phyloP scores from a whole-genome alignment of 2,797 vertebrate genomes.

The Threskiornis aethiopicus region DNA sequence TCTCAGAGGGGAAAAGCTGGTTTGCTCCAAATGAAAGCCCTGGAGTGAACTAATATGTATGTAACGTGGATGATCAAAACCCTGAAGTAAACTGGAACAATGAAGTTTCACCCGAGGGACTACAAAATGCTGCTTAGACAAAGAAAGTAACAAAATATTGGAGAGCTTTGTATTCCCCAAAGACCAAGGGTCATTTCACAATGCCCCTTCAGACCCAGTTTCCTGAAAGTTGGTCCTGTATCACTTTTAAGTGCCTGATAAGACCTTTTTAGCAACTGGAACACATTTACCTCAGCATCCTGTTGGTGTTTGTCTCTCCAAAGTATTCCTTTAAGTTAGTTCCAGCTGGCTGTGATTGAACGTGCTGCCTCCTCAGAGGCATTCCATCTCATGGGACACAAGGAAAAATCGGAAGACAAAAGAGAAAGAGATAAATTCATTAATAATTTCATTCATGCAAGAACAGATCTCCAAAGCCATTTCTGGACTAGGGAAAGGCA shows the following conservation, averaged over 20 bases:
- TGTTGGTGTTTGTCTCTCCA: background rate
- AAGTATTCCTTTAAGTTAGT: background rate
- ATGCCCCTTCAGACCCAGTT: background rate
- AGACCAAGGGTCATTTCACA: background rate
- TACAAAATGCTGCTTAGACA: background rate
- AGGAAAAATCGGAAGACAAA: background rate
- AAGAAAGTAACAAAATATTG: background rate
- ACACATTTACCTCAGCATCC: background rate
- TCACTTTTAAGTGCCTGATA: background rate
- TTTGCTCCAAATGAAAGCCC: background rate
- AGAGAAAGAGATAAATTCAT: background rate
- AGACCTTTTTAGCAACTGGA: background rate
- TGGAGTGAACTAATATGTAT: background rate
- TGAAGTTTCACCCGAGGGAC: background rate
- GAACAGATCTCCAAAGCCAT: background rate
- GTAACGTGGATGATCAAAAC: background rate
- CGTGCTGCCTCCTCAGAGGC: background rate
- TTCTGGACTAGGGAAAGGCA: background rate
- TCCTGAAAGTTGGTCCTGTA: background rate
- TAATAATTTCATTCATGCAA: background rate
- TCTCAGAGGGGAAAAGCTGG: background rate
- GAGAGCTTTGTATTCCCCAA: background rate
- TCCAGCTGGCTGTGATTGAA: background rate
- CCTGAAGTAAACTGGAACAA: background rate
- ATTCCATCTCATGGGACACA: background rate